A percentile compares a stretch with the other conserved stretches of the same genome.
Conservation (phyloP, 2,888 invertebrate species). For the Dendrolimus houi region DNA sequence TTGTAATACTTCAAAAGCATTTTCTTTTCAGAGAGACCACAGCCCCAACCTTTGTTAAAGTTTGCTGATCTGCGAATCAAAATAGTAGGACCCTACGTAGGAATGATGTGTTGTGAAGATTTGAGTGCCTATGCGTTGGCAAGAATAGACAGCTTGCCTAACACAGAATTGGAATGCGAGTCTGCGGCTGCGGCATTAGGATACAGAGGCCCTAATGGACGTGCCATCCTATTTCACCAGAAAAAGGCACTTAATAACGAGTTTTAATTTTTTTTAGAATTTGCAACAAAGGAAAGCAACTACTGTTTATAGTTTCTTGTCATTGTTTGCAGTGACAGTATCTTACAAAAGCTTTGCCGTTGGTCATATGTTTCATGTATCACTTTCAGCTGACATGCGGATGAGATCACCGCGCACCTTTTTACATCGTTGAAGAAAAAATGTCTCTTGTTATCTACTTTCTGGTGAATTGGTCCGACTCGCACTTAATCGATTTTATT, state of each 20-base stretch:
- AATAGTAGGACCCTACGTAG: conserved; percentile 37
- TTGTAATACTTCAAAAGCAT: background rate
- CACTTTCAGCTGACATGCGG: no score
- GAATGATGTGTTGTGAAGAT: conserved; percentile 60
- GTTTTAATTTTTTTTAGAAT: conserved; percentile 8
- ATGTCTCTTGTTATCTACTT: no score
- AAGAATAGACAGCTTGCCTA: conserved; percentile 36
- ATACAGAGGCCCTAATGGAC: conserved; percentile 31
- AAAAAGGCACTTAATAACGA: conserved; percentile 20
- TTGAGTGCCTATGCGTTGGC: conserved; percentile 43
- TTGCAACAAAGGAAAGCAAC: background rate
- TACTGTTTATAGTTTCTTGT: no score
- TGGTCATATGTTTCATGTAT: no score
- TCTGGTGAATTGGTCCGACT: no score
- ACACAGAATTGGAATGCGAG: conserved; percentile 37
- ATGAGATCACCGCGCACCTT: no score
- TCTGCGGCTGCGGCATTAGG: conserved; percentile 31
- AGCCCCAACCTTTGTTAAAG: conserved; percentile 37
- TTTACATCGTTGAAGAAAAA: no score
- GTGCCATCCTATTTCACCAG: conserved; percentile 36
- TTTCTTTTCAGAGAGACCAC: conserved; percentile 39
- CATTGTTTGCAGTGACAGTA: no score
- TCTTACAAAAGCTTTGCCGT: no score
- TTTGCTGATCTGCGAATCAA: conserved; percentile 52
- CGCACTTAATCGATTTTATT: no score